phyloP scores from a whole-genome alignment of 2,888 invertebrate species.

The Aphidius colemani region DNA sequence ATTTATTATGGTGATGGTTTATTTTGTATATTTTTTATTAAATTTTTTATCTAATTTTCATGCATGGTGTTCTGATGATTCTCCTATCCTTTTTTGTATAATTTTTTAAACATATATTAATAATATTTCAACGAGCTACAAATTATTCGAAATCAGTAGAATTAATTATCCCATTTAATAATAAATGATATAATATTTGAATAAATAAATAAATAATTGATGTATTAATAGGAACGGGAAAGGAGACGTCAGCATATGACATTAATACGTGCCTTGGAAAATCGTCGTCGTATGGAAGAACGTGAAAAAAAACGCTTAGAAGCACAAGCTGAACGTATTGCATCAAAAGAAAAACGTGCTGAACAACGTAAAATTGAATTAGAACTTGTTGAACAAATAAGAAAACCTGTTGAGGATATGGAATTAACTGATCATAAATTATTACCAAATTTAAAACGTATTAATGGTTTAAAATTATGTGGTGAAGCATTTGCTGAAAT shows the following conservation, averaged over 20 bases:
- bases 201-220: constrained; percentile 17
- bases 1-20: not conserved
- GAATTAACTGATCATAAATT: constrained; percentile 77
- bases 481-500: constrained; percentile 91
- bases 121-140: not conserved
- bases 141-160: not conserved
- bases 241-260: constrained; percentile 88
- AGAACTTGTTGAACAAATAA: constrained; percentile 71
- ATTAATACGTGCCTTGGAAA: constrained; percentile 84
- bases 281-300: constrained; percentile 85
- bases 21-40: not conserved
- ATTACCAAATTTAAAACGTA: constrained; percentile 74
- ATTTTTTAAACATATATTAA: not conserved
- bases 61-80: no score
- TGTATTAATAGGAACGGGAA: constrained; percentile 75
- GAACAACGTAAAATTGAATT: constrained; percentile 72
- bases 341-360: constrained; percentile 83
- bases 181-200: not conserved
- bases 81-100: no score
- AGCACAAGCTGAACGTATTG: constrained; percentile 81
- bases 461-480: constrained; percentile 79
- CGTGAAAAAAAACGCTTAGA: constrained; percentile 77
- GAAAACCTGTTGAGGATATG: constrained; percentile 91
- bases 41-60: not conserved
- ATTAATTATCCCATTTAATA: not conserved